Conservation (phyloP, 2,113 vertebrate species). For the Ariopsis seemanni region DNA sequence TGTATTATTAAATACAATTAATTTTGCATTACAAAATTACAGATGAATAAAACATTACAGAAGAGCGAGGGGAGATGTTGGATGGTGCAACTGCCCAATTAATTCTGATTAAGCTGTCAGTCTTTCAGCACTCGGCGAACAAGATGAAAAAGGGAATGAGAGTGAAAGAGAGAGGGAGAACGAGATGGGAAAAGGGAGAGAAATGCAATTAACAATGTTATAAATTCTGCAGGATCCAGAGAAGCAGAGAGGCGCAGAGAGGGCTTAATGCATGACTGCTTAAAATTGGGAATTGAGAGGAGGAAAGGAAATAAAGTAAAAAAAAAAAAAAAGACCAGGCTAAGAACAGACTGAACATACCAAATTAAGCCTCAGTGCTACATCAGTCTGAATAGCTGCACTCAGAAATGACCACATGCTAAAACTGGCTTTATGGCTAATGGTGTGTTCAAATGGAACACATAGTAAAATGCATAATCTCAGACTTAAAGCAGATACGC, state of each 20-base stretch:
- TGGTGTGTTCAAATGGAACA: not conserved
- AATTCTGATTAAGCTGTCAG: slow-evolving; percentile 63
- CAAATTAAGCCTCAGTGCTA: not conserved
- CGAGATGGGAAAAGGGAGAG: slow-evolving; percentile 9
- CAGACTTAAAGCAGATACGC: too few relatives aligned
- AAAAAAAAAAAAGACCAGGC: not conserved
- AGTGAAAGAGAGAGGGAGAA: not conserved
- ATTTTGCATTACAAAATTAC: slow-evolving; percentile 64
- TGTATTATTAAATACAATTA: slow-evolving; percentile 64
- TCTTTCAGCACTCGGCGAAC: slow-evolving; percentile 41
- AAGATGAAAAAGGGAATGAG: slow-evolving; percentile 44
- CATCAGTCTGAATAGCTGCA: not conserved
- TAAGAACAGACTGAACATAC: not conserved
- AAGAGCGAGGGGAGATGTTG: slow-evolving; percentile 43
- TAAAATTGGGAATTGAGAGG: slow-evolving; percentile 8
- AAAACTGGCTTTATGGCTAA: not conserved
- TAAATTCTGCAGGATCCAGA: slow-evolving; percentile 30
- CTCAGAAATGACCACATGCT: not conserved
- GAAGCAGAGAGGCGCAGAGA: slow-evolving; percentile 10
- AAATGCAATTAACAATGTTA: slow-evolving; percentile 50
- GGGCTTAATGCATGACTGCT: not conserved
- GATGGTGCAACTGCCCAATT: slow-evolving; percentile 60
- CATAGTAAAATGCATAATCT: not conserved
- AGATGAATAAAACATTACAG: slow-evolving; percentile 62
- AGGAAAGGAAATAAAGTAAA: slow-evolving; percentile 3